These are phyloP conservation scores for Galeruca laticollis DNA, from an alignment of 2,888 invertebrate genomes.

Conservation along the genomic window DNA sequence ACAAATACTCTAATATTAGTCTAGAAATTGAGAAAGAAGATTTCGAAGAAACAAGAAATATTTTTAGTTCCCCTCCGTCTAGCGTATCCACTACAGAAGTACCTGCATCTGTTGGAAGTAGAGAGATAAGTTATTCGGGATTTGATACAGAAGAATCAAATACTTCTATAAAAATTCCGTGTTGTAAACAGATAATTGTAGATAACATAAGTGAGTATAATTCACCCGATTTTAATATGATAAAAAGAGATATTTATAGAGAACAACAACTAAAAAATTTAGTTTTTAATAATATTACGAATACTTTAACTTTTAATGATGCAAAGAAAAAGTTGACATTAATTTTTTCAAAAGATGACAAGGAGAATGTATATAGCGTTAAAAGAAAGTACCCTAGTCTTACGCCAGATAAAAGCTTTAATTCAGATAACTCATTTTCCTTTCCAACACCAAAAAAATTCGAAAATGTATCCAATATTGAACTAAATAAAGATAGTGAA, in stretches of 20 bases:
- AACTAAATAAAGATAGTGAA: neutral
- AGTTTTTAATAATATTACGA: constrained; percentile 41
- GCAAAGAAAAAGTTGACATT: constrained; percentile 46
- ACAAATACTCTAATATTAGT: constrained; percentile 35
- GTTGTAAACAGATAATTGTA: constrained; percentile 29
- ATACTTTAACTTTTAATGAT: constrained; percentile 38
- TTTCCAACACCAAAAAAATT: constrained; percentile 15
- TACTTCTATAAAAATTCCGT: constrained; percentile 31
- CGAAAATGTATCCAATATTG: neutral
- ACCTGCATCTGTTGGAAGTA: constrained; percentile 33
- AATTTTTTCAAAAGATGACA: constrained; percentile 50
- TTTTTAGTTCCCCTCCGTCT: constrained; percentile 46
- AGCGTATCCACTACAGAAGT: constrained; percentile 43
- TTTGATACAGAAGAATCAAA: constrained; percentile 35
- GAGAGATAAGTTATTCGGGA: constrained; percentile 39
- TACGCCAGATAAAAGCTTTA: constrained; percentile 34
- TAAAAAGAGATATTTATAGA: constrained; percentile 19
- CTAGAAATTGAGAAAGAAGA: constrained; percentile 44
- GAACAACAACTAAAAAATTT: constrained; percentile 32
- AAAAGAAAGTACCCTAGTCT: constrained; percentile 51
- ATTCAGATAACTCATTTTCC: constrained; percentile 4
- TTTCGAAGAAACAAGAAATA: constrained; percentile 45
- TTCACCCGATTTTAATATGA: constrained; percentile 17
- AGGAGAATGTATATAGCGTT: constrained; percentile 51
- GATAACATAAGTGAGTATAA: constrained; percentile 14